phyloP scores from a whole-genome alignment of 2,888 invertebrate species.

The Cryptocephalus primarius region DNA sequence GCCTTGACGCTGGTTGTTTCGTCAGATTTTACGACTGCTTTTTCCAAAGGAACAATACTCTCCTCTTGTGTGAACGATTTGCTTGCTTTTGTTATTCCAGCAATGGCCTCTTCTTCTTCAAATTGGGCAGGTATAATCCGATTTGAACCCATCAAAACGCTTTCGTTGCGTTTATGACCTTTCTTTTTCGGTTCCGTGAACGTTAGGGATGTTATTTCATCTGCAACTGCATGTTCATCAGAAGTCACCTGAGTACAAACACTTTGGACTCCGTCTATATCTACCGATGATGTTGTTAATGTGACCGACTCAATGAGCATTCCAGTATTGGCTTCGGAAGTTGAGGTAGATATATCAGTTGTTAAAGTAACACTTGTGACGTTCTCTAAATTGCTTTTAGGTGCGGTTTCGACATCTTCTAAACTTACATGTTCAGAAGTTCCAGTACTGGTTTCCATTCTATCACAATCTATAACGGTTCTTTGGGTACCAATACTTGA shows the following conservation, averaged over 20 bases:
- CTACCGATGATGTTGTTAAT: conserved; percentile 40
- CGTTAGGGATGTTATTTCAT: conserved; percentile 12
- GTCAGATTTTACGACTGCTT: too few species aligned
- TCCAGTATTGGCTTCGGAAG: conserved; percentile 23
- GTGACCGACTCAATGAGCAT: conserved; percentile 39
- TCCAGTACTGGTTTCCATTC: conserved; percentile 35
- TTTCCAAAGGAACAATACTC: too few species aligned
- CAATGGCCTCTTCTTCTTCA: too few species aligned
- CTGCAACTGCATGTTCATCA: conserved; percentile 26
- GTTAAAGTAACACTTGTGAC: conserved; percentile 21
- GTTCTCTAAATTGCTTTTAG: conserved; percentile 27
- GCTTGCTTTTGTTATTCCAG: too few species aligned
- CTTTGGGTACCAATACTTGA: conserved; percentile 38
- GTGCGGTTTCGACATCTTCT: conserved; percentile 29
- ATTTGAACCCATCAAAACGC: conserved; percentile 15
- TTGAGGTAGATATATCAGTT: conserved; percentile 35
- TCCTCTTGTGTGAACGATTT: too few species aligned
- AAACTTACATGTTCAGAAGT: conserved; percentile 38
- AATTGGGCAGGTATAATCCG: too few species aligned
- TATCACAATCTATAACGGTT: conserved; percentile 40
- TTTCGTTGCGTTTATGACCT: conserved; percentile 47
- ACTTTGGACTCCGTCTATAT: conserved; percentile 39
- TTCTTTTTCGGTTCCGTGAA: conserved; percentile 31
- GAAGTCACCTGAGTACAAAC: conserved; percentile 47
- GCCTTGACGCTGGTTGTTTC: too few species aligned